These are phyloP conservation scores for Euplagia quadripunctaria DNA, from an alignment of 2,888 invertebrate genomes.

Conservation along the genomic window DNA sequence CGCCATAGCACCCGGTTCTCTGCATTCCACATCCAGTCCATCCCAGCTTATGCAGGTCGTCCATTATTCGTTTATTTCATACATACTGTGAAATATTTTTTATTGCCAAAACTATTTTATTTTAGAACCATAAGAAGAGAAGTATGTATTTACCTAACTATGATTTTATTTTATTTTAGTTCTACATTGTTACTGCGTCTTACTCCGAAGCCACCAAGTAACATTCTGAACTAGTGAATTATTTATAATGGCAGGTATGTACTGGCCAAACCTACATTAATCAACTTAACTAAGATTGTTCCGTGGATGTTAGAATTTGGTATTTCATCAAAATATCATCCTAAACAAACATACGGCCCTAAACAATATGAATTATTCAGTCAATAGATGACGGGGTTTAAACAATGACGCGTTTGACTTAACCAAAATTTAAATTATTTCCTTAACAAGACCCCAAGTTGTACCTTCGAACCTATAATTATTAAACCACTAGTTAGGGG, in stretches of 20 bases:
- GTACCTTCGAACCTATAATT: slow-evolving; percentile 44
- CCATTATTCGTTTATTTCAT: too few relatives aligned
- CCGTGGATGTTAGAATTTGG: slow-evolving; percentile 52
- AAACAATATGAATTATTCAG: slow-evolving; percentile 76
- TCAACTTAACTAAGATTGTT: slow-evolving; percentile 66
- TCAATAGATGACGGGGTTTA: slow-evolving; percentile 62
- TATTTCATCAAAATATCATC: slow-evolving; percentile 76
- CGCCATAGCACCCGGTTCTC: too few relatives aligned
- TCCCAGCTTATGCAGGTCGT: too few relatives aligned
- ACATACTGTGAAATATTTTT: too few relatives aligned
- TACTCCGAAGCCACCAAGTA: slow-evolving; percentile 22
- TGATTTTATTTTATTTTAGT: too few relatives aligned
- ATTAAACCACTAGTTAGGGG: slow-evolving; percentile 44
- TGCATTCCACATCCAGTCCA: too few relatives aligned
- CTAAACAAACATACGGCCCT: slow-evolving; percentile 75
- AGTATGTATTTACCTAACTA: too few relatives aligned
- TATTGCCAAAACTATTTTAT: too few relatives aligned
- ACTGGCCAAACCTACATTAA: slow-evolving; percentile 63
- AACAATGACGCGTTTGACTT: slow-evolving; percentile 56
- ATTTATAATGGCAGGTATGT: slow-evolving; percentile 55
- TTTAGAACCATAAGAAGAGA: too few relatives aligned
- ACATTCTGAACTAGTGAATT: slow-evolving; percentile 43
- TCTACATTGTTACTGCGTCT: background rate
- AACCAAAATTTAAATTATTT: slow-evolving; percentile 50
- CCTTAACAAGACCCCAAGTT: slow-evolving; percentile 42